Percentiles rank a stretch among this genome's conserved stretches.
These are phyloP conservation scores for Bombus waltoni DNA, from an alignment of 1,140 invertebrate species.

Conservation along the genomic window DNA sequence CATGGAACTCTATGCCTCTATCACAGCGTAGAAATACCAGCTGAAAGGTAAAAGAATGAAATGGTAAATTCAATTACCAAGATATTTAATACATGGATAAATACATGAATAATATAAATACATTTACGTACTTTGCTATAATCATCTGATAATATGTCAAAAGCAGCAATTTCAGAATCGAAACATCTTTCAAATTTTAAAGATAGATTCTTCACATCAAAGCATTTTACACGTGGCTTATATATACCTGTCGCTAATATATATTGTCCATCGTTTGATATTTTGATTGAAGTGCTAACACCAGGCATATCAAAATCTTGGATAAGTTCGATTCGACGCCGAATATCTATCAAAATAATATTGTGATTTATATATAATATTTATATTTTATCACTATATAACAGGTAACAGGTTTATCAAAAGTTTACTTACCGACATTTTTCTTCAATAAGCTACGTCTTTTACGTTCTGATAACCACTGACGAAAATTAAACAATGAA, in stretches of 20 bases:
- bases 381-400: background rate
- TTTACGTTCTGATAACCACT: conserved; percentile 97
- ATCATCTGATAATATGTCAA: conserved; percentile 94
- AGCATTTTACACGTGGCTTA: conserved; percentile 98
- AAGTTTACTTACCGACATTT: conserved; percentile 87
- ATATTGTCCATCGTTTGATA: conserved; percentile 96
- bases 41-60: conserved; percentile 81
- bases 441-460: conserved; percentile 93
- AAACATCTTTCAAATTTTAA: conserved; percentile 99
- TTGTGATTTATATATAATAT: conserved; percentile 1
- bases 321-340: conserved; percentile 96
- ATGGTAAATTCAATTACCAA: background rate
- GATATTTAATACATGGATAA: background rate
- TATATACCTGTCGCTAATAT: conserved; percentile 97
- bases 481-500: conserved; percentile 64
- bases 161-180: conserved; percentile 96
- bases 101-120: background rate
- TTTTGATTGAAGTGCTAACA: conserved; percentile 91
- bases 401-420: background rate
- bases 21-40: conserved; percentile 91
- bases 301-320: conserved; percentile 99
- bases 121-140: conserved; percentile 89
- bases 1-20: conserved; percentile 97
- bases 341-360: conserved; percentile 85
- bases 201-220: conserved; percentile 97